Conservation (phyloP, 1,140 invertebrate species). For the Callitettix versicolor region DNA sequence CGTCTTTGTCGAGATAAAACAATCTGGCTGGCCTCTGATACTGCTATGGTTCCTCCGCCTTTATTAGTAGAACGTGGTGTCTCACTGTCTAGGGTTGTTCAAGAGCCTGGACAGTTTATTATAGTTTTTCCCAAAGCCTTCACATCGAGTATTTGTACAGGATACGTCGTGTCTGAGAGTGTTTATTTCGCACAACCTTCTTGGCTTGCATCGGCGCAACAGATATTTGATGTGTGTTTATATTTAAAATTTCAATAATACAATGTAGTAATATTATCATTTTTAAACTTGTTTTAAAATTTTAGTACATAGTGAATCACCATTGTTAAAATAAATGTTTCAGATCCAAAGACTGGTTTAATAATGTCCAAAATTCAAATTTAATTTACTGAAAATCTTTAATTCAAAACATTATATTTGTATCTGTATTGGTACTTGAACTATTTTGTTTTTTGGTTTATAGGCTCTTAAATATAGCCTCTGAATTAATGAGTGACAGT, state of each 20-base stretch:
- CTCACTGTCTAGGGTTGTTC: slow-evolving; percentile 65
- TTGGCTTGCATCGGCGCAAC: slow-evolving; percentile 65
- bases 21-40: slow-evolving; percentile 84
- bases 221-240: slow-evolving; percentile 59
- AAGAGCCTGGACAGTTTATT: slow-evolving; percentile 82
- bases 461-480: too few species aligned
- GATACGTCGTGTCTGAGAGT: slow-evolving; percentile 84
- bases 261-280: slow-evolving; percentile 10
- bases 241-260: neutral
- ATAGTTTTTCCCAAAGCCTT: slow-evolving; percentile 85
- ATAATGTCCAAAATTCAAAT: too few species aligned
- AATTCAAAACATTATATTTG: too few species aligned
- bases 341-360: neutral
- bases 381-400: too few species aligned
- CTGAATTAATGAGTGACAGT: too few species aligned
- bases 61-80: slow-evolving; percentile 65
- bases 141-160: slow-evolving; percentile 79
- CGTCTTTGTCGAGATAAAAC: slow-evolving; percentile 67
- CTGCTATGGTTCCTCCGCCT: slow-evolving; percentile 87
- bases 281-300: slow-evolving; percentile 8
- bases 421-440: too few species aligned
- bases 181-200: slow-evolving; percentile 74
- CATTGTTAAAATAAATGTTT: neutral
- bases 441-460: too few species aligned
- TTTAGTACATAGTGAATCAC: neutral